Base-by-base conservation (phyloP, 2,888 invertebrate species). In the Dendrolimus pini region DNA sequence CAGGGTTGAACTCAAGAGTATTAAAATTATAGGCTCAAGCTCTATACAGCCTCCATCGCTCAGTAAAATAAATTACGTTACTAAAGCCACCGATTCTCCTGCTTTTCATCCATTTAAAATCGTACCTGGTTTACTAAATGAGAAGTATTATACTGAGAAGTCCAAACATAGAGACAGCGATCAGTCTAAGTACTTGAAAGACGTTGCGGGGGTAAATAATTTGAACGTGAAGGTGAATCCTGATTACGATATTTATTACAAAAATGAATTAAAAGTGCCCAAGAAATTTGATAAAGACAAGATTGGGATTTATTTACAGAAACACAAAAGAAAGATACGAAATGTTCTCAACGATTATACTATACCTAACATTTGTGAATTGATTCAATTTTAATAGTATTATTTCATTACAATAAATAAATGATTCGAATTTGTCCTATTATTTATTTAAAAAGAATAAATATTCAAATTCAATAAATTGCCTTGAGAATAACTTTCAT, bases 1-100 rank as follows among this genome's bases (percentile, higher is more conserved):
- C 67, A 89, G 89, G 1, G 84, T 88, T 41, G 89, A 89, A 69
- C 64, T 89, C 7, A 84, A 86, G 62, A 85, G 85, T 57, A 54
- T 83, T 7, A 88, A 83, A 69, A 56, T 80, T 2, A 47, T 76
- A 1, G 67, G 71, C 53, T 13, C 62, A n/a, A 63, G 42, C 41
- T 60, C 66, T 9, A 62, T 66, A 9, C 62, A 65, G 13, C 59
- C 65, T 41, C 6, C 60, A 7, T 7, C 55, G 53, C 14, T 60
- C 7, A 65, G 58, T 58, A 63, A 61, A 57, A 55, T 55, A n/a
- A 58, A 67, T n/a, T 59, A 61, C 52, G 42, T 62, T 30, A 42
- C 63, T 7, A 61, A 63, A 56, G 60, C 52, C 47, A 41, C 42
- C n/a, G 67, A 67, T 12, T 0, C 61, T 2, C 59, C 61, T 41